phyloP scores from a whole-genome alignment of 2,113 vertebrate species.

The Camelus bactrianus region DNA sequence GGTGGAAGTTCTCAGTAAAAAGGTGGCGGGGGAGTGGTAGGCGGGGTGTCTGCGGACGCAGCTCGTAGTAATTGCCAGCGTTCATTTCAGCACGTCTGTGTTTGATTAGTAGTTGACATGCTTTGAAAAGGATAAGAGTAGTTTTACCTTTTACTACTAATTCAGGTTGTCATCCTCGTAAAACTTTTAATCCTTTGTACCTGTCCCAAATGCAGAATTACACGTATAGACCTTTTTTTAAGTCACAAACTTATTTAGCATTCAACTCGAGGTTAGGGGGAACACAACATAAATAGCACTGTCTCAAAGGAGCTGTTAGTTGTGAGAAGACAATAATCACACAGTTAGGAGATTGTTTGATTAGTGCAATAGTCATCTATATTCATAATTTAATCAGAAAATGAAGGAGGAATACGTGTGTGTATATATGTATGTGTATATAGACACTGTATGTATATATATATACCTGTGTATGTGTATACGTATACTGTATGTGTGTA shows the following conservation, averaged over 20 bases:
- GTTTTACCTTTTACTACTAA: conserved; percentile 29
- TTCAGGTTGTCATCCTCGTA: background rate
- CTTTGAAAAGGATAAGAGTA: conserved; percentile 48
- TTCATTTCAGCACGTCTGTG: background rate
- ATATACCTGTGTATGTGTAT: no score
- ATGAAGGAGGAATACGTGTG: background rate
- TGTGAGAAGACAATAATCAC: conserved; percentile 23
- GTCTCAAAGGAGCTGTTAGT: background rate
- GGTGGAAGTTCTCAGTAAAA: background rate
- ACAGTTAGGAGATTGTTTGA: background rate
- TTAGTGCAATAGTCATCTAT: background rate
- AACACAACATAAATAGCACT: background rate
- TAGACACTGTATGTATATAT: no score
- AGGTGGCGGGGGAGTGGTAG: background rate
- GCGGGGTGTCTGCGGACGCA: conserved; percentile 1
- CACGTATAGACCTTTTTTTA: background rate
- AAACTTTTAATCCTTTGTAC: background rate
- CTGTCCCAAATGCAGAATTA: conserved; percentile 8
- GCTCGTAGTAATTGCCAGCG: background rate
- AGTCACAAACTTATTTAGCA: background rate
- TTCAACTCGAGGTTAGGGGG: background rate
- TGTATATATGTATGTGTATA: no score
- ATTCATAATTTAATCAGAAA: conserved; percentile 33
- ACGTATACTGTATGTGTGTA: no score
- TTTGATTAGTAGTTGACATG: background rate